These are phyloP conservation scores for Lysiphlebus fabarum DNA, from an alignment of 1,140 invertebrate species.

Conservation along the genomic window DNA sequence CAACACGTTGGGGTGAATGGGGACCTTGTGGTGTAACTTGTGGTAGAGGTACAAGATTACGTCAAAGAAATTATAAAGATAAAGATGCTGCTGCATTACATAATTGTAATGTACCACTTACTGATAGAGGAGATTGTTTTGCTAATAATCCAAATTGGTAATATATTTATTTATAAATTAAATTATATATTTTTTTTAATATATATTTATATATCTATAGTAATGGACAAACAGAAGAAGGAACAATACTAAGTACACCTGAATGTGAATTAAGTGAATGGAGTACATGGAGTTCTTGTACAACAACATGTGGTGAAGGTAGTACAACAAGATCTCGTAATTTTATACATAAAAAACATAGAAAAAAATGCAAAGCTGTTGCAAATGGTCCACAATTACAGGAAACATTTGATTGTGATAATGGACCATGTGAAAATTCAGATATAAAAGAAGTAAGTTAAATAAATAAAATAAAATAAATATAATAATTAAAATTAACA, in stretches of 20 bases:
- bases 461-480: too few species aligned
- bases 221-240: neutral
- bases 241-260: conserved; percentile 43
- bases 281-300: conserved; percentile 76
- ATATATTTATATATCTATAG: conserved; percentile 11
- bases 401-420: conserved; percentile 40
- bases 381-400: conserved; percentile 30
- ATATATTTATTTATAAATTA: neutral
- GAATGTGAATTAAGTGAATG: conserved; percentile 69
- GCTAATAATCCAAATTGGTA: conserved; percentile 54
- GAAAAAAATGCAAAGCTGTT: conserved; percentile 39
- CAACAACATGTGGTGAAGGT: conserved; percentile 74
- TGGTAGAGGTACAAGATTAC: conserved; percentile 68
- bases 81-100: conserved; percentile 52
- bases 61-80: conserved; percentile 63
- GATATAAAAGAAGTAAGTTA: conserved; percentile 40
- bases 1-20: conserved; percentile 74
- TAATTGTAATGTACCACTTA: conserved; percentile 57
- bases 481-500: too few species aligned
- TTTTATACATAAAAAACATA: conserved; percentile 38
- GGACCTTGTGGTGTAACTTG: conserved; percentile 77
- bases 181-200: neutral
- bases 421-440: conserved; percentile 35
- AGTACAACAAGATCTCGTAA: conserved; percentile 64
- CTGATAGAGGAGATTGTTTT: conserved; percentile 56